Conservation (phyloP, 2,888 invertebrate genomes). For the Caenorhabditis panamensis region DNA sequence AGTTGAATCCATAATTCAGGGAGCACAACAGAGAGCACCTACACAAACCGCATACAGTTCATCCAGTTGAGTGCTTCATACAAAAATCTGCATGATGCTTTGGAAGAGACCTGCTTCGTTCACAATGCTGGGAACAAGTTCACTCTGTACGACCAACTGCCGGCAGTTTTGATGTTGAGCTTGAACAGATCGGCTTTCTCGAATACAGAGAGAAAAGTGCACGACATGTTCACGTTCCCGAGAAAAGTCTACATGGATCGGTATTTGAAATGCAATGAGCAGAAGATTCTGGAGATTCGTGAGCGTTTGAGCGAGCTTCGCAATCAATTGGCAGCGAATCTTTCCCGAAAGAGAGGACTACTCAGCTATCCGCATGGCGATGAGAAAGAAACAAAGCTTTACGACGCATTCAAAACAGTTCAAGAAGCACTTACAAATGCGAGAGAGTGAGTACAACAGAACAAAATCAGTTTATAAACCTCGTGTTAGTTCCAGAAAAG, state of each 20-base stretch:
- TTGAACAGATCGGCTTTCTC: conserved; percentile 36
- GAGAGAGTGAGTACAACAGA: conserved; percentile 2
- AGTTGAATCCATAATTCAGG: neutral
- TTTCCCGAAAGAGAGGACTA: conserved; percentile 2
- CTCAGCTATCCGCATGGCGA: conserved; percentile 12
- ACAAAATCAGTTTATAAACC: neutral
- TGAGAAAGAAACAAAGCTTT: neutral
- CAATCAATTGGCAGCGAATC: neutral
- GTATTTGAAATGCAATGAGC: conserved; percentile 41
- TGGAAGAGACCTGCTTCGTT: conserved; percentile 51
- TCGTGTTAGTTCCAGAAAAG: neutral
- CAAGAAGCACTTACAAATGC: neutral
- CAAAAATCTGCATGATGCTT: conserved; percentile 61
- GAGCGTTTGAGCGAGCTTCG: neutral
- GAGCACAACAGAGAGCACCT: no score
- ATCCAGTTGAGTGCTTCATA: conserved; percentile 32
- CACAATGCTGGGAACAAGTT: no score
- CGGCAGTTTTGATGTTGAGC: conserved; percentile 57
- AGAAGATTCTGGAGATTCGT: neutral
- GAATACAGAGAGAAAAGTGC: conserved; percentile 26
- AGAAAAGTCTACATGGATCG: conserved; percentile 61
- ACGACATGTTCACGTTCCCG: conserved; percentile 55
- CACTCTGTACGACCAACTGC: conserved; percentile 30
- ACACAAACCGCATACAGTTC: conserved; percentile 24
- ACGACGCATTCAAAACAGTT: conserved; percentile 17